A percentile compares a stretch with the other conserved stretches of the same genome.
phyloP scores from a whole-genome alignment of 64 coral and sea anemone genomes.

The Acropora tenuis region DNA sequence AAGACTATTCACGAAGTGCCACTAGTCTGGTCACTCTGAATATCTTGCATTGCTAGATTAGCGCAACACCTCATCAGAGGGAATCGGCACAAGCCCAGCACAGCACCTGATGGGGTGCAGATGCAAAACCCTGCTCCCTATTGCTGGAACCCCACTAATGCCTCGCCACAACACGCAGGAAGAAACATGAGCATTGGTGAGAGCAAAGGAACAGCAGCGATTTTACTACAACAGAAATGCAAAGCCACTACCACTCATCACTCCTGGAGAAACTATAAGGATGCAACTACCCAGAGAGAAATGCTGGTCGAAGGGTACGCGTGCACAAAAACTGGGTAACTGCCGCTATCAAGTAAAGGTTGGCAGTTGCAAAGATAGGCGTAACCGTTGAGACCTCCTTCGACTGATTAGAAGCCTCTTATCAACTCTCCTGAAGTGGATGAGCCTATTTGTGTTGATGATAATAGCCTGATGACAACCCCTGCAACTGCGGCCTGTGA shows the following conservation, averaged over 20 bases:
- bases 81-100: neutral
- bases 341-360: too few relatives aligned
- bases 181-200: neutral
- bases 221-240: slow-evolving; percentile 7
- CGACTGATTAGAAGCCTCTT: too few relatives aligned
- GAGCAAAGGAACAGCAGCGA: slow-evolving; percentile 1
- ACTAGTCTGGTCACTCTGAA: neutral
- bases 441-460: too few relatives aligned
- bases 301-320: neutral
- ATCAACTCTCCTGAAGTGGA: too few relatives aligned
- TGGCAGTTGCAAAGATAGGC: too few relatives aligned
- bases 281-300: neutral
- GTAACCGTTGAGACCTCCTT: too few relatives aligned
- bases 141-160: neutral
- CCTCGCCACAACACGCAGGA: slow-evolving; percentile 11
- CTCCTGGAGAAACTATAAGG: slow-evolving; percentile 1
- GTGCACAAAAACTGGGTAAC: neutral
- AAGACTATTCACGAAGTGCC: neutral
- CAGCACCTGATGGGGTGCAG: neutral
- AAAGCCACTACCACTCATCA: neutral
- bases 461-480: too few relatives aligned
- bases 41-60: neutral
- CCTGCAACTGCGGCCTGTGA: too few relatives aligned
- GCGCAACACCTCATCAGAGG: neutral
- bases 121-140: neutral